phyloP scores from a whole-genome alignment of 1,140 invertebrate species.

The Chelonus insularis region DNA sequence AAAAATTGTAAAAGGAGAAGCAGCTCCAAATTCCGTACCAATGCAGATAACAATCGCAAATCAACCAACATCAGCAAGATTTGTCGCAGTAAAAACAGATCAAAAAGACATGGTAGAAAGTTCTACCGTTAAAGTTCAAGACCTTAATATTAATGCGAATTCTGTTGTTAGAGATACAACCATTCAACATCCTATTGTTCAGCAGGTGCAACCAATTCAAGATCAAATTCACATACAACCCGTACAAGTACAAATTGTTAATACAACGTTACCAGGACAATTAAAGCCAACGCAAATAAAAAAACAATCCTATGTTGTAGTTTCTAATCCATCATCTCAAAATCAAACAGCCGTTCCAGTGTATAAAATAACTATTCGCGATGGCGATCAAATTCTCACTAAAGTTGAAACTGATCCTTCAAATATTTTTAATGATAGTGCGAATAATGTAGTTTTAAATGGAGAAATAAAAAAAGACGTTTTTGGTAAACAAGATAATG shows the following conservation, averaged over 20 bases:
- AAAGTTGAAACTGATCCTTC: conserved; percentile 62
- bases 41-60: conserved; percentile 9
- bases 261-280: conserved; percentile 30
- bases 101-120: not conserved
- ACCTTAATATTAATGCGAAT: conserved; percentile 20
- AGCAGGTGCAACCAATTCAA: conserved; percentile 21
- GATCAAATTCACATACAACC: conserved; percentile 27
- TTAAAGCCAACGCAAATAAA: conserved; percentile 34
- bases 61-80: not conserved
- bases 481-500: conserved; percentile 32
- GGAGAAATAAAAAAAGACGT: conserved; percentile 35
- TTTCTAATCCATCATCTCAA: conserved; percentile 36
- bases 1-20: conserved; percentile 77
- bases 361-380: conserved; percentile 72
- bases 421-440: conserved; percentile 34
- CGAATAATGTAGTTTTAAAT: conserved; percentile 38
- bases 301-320: conserved; percentile 44
- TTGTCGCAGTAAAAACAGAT: not conserved
- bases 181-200: conserved; percentile 5
- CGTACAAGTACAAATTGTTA: conserved; percentile 37
- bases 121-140: conserved; percentile 21
- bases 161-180: conserved; percentile 19
- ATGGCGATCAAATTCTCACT: conserved; percentile 73
- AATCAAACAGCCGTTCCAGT: conserved; percentile 43
- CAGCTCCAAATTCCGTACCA: conserved; percentile 40